Evolutionary conservation across 2,888 invertebrate species (phyloP).

Genomic region (Apamea anceps): DNA sequence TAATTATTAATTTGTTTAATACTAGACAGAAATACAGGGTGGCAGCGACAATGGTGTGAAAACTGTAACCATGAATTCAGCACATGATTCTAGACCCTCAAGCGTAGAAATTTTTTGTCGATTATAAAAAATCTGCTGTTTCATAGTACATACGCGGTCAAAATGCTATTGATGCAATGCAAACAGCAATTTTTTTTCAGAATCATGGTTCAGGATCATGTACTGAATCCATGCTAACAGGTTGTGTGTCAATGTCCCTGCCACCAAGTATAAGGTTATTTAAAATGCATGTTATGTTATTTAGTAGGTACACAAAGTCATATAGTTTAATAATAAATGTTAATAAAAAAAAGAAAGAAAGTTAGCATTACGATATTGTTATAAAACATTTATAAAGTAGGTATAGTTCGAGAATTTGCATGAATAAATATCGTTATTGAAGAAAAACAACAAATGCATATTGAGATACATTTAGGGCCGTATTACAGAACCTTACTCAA

Average conservation of each 20-base stretch:
- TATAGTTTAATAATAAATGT: background rate
- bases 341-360: constrained; percentile 28
- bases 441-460: background rate
- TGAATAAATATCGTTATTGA: background rate
- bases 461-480: background rate
- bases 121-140: too few species aligned
- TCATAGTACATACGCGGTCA: background rate
- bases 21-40: background rate
- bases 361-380: constrained; percentile 39
- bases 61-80: background rate
- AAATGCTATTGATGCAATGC: background rate
- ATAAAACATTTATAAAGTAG: background rate
- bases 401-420: background rate
- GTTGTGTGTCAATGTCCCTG: background rate
- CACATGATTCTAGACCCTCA: background rate
- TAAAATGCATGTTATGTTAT: constrained; percentile 6
- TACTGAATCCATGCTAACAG: background rate
- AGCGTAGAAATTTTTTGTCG: too few species aligned
- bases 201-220: too few species aligned
- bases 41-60: background rate
- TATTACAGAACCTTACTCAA: too few species aligned
- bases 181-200: too few species aligned
- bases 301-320: background rate
- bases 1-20: background rate
- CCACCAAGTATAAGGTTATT: background rate